Conservation (phyloP, 1,140 invertebrate species). For the Chrysomallon squamiferum region DNA sequence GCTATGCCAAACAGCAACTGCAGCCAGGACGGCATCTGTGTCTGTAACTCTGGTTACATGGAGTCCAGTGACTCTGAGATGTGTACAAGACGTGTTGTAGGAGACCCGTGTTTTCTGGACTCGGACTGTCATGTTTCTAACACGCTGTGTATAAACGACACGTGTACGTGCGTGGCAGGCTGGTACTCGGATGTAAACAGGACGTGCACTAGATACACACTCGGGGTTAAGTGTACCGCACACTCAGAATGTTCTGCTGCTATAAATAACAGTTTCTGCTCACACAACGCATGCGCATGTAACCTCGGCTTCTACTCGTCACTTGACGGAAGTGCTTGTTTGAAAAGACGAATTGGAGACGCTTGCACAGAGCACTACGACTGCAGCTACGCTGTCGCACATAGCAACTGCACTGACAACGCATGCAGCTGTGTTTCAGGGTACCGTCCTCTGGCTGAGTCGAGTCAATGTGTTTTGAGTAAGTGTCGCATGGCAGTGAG, state of each 20-base stretch:
- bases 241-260: conserved; percentile 20
- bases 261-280: conserved; percentile 15
- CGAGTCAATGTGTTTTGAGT: conserved; percentile 7
- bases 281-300: conserved; percentile 14
- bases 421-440: conserved; percentile 19
- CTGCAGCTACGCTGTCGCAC: conserved; percentile 17
- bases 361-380: conserved; percentile 12
- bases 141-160: conserved; percentile 18
- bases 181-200: conserved; percentile 4
- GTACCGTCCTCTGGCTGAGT: conserved; percentile 3
- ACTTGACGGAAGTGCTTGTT: conserved; percentile 6
- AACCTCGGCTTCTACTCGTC: conserved; percentile 6
- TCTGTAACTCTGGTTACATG: conserved; percentile 23
- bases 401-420: conserved; percentile 15
- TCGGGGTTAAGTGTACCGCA: conserved; percentile 14
- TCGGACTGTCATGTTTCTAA: conserved; percentile 25
- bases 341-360: conserved; percentile 11
- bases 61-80: neutral
- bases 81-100: conserved; percentile 19
- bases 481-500: conserved; percentile 6
- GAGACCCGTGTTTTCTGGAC: conserved; percentile 22
- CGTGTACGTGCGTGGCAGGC: conserved; percentile 19
- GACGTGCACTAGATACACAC: conserved; percentile 15
- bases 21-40: conserved; percentile 16
- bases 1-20: conserved; percentile 23